Evolutionary conservation across 2,113 vertebrate genomes (phyloP).

Genomic region (Gymnorhina tibicen): DNA sequence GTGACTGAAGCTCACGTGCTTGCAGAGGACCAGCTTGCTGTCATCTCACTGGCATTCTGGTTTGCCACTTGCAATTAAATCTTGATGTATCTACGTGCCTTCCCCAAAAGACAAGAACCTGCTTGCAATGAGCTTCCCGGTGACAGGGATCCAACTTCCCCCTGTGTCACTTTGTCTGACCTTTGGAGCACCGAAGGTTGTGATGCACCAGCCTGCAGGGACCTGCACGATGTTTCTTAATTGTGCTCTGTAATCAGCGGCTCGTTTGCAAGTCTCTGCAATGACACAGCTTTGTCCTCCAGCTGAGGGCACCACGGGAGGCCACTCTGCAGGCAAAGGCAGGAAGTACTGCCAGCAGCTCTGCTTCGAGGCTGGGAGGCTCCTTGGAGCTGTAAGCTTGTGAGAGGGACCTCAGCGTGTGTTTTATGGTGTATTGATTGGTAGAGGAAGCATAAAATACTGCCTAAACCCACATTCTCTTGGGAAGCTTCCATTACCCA

Average conservation of each 20-base stretch:
- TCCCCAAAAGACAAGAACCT: background rate
- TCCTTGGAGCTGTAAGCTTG: background rate
- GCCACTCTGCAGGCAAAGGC: background rate
- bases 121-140: background rate
- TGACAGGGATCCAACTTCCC: background rate
- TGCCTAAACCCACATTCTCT: background rate
- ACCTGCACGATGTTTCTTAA: background rate
- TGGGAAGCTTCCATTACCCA: background rate
- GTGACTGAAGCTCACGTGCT: background rate
- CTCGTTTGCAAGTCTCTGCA: background rate
- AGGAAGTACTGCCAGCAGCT: background rate
- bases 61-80: background rate
- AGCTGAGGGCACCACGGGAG: background rate
- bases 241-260: slow-evolving; percentile 4
- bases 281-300: slow-evolving; percentile 43
- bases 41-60: background rate
- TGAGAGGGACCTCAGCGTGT: background rate
- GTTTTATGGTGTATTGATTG: background rate
- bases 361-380: background rate
- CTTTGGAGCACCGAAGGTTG: background rate
- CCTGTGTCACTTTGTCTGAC: background rate
- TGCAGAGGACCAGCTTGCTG: background rate
- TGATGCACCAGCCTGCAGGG: background rate
- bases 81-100: background rate
- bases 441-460: background rate